phyloP scores from a whole-genome alignment of 2,888 invertebrate genomes.

The Andrena minutula region DNA sequence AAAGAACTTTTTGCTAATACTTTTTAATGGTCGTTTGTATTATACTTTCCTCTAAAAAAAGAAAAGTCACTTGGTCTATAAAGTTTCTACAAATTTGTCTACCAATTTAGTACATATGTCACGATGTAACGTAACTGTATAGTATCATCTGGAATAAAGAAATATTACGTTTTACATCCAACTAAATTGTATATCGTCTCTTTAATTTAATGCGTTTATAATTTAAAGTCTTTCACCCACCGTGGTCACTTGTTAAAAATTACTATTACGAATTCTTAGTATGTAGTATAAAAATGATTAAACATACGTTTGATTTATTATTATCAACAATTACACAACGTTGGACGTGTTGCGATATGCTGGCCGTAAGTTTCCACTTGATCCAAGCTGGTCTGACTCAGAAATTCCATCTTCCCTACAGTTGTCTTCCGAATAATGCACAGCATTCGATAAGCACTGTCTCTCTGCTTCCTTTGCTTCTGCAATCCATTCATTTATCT shows the following conservation, averaged over 20 bases:
- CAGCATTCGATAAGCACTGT: constrained; percentile 60
- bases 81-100: constrained; percentile 1
- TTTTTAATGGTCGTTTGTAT: neutral
- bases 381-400: constrained; percentile 70
- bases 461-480: constrained; percentile 88
- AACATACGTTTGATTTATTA: constrained; percentile 20
- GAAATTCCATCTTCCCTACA: constrained; percentile 66
- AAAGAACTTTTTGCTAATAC: neutral
- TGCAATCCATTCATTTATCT: constrained; percentile 91
- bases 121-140: no score
- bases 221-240: neutral
- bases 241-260: constrained; percentile 4
- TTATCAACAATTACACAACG: constrained; percentile 44
- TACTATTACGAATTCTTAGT: constrained; percentile 1
- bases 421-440: constrained; percentile 72
- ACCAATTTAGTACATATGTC: neutral
- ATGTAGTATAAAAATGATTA: constrained; percentile 17
- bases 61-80: neutral
- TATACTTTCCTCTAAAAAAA: constrained; percentile 2
- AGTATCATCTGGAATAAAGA: constrained; percentile 4
- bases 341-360: constrained; percentile 57
- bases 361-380: constrained; percentile 65
- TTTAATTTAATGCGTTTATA: constrained; percentile 3
- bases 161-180: constrained; percentile 6
- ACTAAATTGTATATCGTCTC: neutral